These are phyloP conservation scores for Halcyon leucocephala DNA, from an alignment of 2,797 vertebrate species.

Conservation along the genomic window DNA sequence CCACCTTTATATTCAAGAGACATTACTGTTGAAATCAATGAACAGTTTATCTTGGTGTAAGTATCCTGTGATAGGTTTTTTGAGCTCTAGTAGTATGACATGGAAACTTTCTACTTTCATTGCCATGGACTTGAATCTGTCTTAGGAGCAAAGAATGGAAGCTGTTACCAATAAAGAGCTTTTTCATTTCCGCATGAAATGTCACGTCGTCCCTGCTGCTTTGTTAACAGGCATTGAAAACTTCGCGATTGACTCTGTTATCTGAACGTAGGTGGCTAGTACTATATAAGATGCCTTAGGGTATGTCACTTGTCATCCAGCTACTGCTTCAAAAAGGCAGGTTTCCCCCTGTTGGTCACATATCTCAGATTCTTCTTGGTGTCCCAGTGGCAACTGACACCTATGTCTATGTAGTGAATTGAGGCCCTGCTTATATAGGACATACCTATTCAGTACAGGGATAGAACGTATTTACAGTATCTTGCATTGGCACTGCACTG, in stretches of 20 bases:
- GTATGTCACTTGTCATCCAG: neutral
- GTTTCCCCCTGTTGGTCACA: neutral
- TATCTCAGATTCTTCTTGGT: neutral
- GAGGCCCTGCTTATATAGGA: neutral
- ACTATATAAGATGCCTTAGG: neutral
- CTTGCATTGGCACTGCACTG: neutral
- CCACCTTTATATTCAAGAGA: neutral
- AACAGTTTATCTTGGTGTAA: neutral
- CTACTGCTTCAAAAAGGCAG: neutral
- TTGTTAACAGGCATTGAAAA: neutral
- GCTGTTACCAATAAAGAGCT: neutral
- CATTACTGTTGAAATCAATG: neutral
- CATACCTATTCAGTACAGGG: neutral
- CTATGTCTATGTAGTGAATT: neutral
- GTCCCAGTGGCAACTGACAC: neutral
- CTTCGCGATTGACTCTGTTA: neutral
- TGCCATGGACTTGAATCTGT: rapidly evolving
- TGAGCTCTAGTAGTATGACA: neutral
- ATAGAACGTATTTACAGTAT: neutral
- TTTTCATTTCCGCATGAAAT: neutral
- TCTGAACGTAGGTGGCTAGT: neutral
- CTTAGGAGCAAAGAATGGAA: neutral
- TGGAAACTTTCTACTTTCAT: neutral
- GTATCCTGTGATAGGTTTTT: neutral
- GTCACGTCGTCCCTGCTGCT: neutral